Evolutionary conservation across 2,113 vertebrate genomes (phyloP).

Genomic region (Hyaena hyaena): DNA sequence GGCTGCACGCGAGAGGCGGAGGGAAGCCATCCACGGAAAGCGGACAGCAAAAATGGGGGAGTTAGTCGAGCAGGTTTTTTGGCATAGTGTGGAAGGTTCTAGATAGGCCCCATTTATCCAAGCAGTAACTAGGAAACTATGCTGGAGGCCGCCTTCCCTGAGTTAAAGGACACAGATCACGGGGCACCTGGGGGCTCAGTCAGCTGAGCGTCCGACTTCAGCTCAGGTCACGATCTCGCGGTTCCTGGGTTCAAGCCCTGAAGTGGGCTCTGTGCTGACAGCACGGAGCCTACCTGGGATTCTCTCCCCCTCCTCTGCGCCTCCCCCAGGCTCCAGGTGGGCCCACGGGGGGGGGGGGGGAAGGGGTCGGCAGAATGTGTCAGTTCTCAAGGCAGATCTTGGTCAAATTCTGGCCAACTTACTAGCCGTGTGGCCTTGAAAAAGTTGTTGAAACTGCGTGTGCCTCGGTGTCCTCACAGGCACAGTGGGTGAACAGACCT

Average conservation of each 20-base stretch:
- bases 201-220: too few species aligned
- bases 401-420: not conserved
- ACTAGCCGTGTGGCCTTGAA: fast-evolving
- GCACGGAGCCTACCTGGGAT: too few species aligned
- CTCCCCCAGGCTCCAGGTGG: fast-evolving
- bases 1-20: fast-evolving
- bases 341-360: too few species aligned
- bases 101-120: not conserved
- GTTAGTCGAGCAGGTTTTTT: not conserved
- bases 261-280: too few species aligned
- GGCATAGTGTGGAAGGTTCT: not conserved
- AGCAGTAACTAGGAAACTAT: not conserved
- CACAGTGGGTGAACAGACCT: not conserved
- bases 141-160: not conserved
- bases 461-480: not conserved
- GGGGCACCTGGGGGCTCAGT: too few species aligned
- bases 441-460: not conserved
- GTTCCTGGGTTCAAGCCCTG: too few species aligned
- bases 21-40: fast-evolving
- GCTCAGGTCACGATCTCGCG: too few species aligned
- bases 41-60: not conserved
- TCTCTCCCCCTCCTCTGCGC: too few species aligned
- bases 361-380: fast-evolving
- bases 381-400: not conserved
- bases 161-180: not conserved